Base-by-base conservation (phyloP, 2,113 vertebrate genomes). In the Hippocampus comes region DNA sequence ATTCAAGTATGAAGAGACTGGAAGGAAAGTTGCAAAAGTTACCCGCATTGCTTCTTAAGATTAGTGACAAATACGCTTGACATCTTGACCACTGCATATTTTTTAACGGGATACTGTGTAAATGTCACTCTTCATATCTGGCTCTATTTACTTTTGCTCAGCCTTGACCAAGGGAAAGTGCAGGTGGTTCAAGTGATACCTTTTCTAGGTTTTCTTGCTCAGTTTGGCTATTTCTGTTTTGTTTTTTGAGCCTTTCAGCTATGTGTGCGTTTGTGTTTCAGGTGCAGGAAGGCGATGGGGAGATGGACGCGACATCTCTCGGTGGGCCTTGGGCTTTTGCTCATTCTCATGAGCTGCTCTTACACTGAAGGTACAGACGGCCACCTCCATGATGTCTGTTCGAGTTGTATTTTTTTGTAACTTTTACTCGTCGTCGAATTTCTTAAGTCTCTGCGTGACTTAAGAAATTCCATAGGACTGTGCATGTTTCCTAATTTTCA, bases 241-340 rank as follows among this genome's bases (percentile, higher is more conserved):
- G 21, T 38, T 2, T 6, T 55, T 63, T 27, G 1, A 25, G 11
- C 6, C 18, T 20, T 18, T 1, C 15, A 61, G 18, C 46, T 10
- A 38, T 25, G 23, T 64, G 21, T 0, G 5, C 15, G 21, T 43
- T 5, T 73, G 2, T 72, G 56, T 77, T 59, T 87, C 18, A 85
- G 53, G 82, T 77, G 42, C 77, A 94, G 92, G 90, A 56, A 78
- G 70, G 78, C 76, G 78, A 91, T 87, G 89, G 90, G 82, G 77
- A 80, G 90, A 87, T 87, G 89, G 86, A 72, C 27, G 15, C 17
- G 46, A 9, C 74, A 25, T 85, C 82, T 91, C 66, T 34, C 70
- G 0, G 71, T 75, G 75, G 84, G 81, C 12, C 21, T 78, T 49
- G 75, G 82, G 51, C 46, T 92, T 61, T 59, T 91, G 0, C 71